Conservation (phyloP, 2,888 invertebrate genomes). For the Diarsia mendica region DNA sequence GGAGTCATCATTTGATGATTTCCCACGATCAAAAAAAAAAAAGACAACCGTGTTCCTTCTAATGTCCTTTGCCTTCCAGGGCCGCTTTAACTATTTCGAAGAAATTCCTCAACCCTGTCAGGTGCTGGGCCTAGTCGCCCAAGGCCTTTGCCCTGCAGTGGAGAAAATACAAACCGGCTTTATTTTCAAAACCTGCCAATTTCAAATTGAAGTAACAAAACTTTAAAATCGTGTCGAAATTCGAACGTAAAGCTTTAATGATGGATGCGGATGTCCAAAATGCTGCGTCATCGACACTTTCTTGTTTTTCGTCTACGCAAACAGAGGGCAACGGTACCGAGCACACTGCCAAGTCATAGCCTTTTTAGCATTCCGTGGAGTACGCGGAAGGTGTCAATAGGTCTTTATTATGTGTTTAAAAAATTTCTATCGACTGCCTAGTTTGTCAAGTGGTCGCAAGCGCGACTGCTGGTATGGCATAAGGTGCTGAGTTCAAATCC, state of each 20-base stretch:
- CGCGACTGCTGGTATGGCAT: neutral
- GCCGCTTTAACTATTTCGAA: no score
- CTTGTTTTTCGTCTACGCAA: slow-evolving; percentile 52
- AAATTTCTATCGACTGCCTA: no score
- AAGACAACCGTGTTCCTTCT: no score
- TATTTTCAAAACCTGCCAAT: neutral
- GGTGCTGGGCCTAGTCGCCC: no score
- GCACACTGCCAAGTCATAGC: slow-evolving; percentile 40
- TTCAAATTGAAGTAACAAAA: slow-evolving; percentile 3
- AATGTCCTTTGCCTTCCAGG: no score
- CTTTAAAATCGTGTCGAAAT: slow-evolving; percentile 38
- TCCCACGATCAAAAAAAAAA: no score
- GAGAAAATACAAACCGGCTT: neutral
- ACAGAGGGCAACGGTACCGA: slow-evolving; percentile 49
- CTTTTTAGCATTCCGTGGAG: slow-evolving; percentile 21
- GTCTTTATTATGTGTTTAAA: neutral
- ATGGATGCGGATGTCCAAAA: slow-evolving; percentile 43
- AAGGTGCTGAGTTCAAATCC: neutral
- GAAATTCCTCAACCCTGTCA: no score
- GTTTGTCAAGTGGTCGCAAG: neutral
- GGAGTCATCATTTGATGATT: no score
- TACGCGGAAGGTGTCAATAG: slow-evolving; percentile 5
- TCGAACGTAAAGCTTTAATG: slow-evolving; percentile 11
- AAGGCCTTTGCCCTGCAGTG: no score
- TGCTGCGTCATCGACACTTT: slow-evolving; percentile 52